A percentile compares a stretch with the other conserved stretches of the same genome.
These are phyloP conservation scores for Casuarius casuarius DNA, from an alignment of 2,113 vertebrate genomes.

Conservation along the genomic window DNA sequence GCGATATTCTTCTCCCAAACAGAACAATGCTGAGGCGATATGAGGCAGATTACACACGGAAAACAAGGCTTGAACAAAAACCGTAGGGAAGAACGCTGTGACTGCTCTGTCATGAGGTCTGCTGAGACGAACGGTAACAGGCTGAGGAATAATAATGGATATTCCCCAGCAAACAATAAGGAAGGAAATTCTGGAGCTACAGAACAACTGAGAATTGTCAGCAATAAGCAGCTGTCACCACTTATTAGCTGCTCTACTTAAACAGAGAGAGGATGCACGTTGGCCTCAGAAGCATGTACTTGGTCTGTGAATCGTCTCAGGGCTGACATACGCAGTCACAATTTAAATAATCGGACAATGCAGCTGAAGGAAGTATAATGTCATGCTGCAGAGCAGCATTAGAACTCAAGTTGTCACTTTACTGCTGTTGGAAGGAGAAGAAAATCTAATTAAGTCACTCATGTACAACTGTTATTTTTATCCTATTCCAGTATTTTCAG, in stretches of 20 bases:
- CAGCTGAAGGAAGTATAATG: background rate
- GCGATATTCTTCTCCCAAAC: background rate
- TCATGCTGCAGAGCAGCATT: background rate
- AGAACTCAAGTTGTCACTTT: background rate
- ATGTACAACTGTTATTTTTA: background rate
- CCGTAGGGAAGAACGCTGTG: background rate
- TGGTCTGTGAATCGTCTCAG: background rate
- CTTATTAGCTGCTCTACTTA: background rate
- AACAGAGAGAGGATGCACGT: background rate
- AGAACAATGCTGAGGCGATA: background rate
- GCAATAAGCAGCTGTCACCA: background rate
- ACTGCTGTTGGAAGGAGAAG: background rate
- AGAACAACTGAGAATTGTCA: background rate
- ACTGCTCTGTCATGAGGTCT: background rate
- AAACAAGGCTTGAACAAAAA: background rate
- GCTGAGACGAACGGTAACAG: background rate
- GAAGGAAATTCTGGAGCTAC: background rate
- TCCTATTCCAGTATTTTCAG: background rate
- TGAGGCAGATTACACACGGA: background rate
- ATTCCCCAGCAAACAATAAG: background rate
- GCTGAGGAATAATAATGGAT: background rate
- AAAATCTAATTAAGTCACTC: background rate
- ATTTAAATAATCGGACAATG: background rate
- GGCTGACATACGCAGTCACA: background rate
- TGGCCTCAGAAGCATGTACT: too few species aligned